Conservation (phyloP, 2,797 vertebrate species). For the Alcedo quadribrachys region DNA sequence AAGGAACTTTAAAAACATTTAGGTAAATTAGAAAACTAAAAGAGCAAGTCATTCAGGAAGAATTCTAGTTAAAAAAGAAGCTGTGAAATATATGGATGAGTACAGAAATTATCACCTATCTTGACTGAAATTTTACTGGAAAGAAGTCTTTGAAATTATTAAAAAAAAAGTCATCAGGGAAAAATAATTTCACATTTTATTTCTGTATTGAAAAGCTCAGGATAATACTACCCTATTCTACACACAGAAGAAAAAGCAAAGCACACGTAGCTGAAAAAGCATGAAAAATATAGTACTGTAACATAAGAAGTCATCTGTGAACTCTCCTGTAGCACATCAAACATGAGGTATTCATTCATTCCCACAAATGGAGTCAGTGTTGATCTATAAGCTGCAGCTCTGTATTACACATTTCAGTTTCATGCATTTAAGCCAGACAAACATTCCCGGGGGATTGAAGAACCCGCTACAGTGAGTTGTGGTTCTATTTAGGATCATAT, state of each 20-base stretch:
- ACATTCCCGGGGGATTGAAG: slow-evolving; percentile 47
- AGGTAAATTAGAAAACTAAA: neutral
- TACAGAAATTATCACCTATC: neutral
- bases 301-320: slow-evolving; percentile 49
- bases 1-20: neutral
- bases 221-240: neutral
- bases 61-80: neutral
- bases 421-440: slow-evolving; percentile 56
- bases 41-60: neutral
- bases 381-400: slow-evolving; percentile 62
- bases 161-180: neutral
- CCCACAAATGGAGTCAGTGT: slow-evolving; percentile 42
- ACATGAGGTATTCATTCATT: slow-evolving; percentile 56
- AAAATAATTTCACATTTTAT: neutral
- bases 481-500: slow-evolving; percentile 47
- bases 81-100: neutral
- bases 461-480: slow-evolving; percentile 31
- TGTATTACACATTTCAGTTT: slow-evolving; percentile 57
- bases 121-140: neutral
- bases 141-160: neutral
- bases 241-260: neutral
- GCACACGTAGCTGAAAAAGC: neutral
- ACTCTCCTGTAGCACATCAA: slow-evolving; percentile 33
- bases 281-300: slow-evolving; percentile 9
- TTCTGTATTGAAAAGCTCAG: neutral